A percentile compares a stretch with the other conserved stretches of the same genome.
These are phyloP conservation scores for Pelobates fuscus DNA, from an alignment of 2,113 vertebrate species.

Conservation along the genomic window DNA sequence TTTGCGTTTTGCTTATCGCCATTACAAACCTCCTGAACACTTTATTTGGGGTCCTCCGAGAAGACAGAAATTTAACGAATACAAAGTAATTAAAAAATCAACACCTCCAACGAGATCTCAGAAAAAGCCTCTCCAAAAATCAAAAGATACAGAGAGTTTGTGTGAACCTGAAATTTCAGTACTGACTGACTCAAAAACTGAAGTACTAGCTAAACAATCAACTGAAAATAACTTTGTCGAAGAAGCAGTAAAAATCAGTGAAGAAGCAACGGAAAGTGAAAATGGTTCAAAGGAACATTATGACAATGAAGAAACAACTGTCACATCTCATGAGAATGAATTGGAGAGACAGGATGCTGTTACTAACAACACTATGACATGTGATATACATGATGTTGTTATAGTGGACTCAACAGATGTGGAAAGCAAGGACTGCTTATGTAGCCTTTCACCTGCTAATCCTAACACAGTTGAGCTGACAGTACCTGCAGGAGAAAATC, in stretches of 20 bases:
- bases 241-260: constrained; percentile 47
- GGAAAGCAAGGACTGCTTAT: constrained; percentile 44
- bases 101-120: constrained; percentile 57
- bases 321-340: constrained; percentile 49
- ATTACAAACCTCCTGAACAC: constrained; percentile 86
- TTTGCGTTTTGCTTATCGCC: constrained; percentile 84
- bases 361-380: constrained; percentile 39
- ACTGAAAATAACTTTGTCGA: constrained; percentile 37
- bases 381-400: constrained; percentile 36
- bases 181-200: constrained; percentile 65
- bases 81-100: constrained; percentile 62
- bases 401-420: constrained; percentile 49
- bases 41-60: constrained; percentile 91
- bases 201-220: constrained; percentile 42
- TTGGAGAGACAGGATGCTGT: constrained; percentile 50
- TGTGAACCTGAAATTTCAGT: constrained; percentile 40
- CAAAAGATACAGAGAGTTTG: constrained; percentile 58
- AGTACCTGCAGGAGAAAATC: neutral
- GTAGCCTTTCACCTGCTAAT: constrained; percentile 40
- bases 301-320: constrained; percentile 33
- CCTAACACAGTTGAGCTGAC: constrained; percentile 46
- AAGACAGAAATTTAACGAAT: constrained; percentile 65
- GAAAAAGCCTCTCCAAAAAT: constrained; percentile 59
- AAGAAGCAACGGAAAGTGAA: constrained; percentile 52
- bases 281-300: constrained; percentile 46